Conservation (phyloP, 2,888 invertebrate species). For the Anticlea derivata region DNA sequence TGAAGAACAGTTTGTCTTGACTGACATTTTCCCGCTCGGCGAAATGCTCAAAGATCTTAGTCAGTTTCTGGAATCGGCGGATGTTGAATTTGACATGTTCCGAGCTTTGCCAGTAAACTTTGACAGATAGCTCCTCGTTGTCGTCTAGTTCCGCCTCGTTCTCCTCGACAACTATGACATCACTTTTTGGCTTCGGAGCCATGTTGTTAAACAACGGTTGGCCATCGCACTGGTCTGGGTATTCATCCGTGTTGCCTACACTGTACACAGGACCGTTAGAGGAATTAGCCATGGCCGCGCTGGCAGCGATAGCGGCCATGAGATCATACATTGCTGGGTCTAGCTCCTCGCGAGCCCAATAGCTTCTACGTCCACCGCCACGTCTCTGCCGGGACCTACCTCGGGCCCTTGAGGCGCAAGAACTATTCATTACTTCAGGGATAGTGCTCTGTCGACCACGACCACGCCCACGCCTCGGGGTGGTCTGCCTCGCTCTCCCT, state of each 20-base stretch:
- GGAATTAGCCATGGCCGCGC: conserved; percentile 1
- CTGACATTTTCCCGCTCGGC: conserved; percentile 56
- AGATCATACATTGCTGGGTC: conserved; percentile 4
- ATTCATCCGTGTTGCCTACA: conserved; percentile 68
- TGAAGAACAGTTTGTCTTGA: conserved; percentile 63
- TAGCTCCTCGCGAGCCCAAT: not conserved
- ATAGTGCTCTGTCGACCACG: not conserved
- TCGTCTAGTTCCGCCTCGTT: conserved; percentile 49
- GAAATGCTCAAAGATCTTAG: conserved; percentile 68
- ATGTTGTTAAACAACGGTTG: conserved; percentile 50
- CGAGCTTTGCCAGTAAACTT: conserved; percentile 72
- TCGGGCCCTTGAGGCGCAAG: not conserved
- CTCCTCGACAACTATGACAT: conserved; percentile 47
- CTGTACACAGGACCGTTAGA: conserved; percentile 49
- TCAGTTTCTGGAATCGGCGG: conserved; percentile 66
- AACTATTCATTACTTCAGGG: not conserved
- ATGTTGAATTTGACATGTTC: conserved; percentile 69
- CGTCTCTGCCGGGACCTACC: not conserved
- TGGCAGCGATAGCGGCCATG: conserved; percentile 3
- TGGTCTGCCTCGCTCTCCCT: conserved; percentile 20
- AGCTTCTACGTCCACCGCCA: not conserved
- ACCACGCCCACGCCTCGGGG: not conserved
- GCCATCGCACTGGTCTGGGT: conserved; percentile 55
- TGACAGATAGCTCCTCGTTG: conserved; percentile 72
- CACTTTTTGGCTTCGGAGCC: conserved; percentile 2